These are phyloP conservation scores for Alligator mississippiensis DNA, from an alignment of 2,113 vertebrate species.

Conservation along the genomic window DNA sequence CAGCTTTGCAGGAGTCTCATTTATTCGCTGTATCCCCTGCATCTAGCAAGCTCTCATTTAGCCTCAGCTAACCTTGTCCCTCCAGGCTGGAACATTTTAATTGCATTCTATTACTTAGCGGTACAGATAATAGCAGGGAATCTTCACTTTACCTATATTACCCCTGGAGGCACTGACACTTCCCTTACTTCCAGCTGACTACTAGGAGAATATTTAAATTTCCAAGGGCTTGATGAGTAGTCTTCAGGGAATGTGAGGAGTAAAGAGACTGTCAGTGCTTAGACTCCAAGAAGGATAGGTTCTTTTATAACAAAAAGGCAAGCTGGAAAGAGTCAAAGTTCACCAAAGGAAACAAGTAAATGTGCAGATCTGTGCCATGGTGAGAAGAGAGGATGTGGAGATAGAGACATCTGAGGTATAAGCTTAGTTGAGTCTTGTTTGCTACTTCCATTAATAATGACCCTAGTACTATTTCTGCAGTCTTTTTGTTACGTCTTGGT, in stretches of 20 bases:
- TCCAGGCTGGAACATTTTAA: accelerated
- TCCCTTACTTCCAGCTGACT: background rate
- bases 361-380: accelerated
- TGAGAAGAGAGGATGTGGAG: background rate
- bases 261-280: background rate
- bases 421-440: background rate
- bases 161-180: background rate
- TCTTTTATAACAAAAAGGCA: background rate
- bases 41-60: background rate
- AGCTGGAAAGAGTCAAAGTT: background rate
- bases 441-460: background rate
- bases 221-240: background rate
- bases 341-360: background rate
- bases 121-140: background rate
- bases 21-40: background rate
- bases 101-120: background rate
- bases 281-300: background rate
- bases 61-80: background rate
- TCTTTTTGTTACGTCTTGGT: background rate
- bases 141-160: background rate
- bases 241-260: background rate
- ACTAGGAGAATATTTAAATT: background rate
- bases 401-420: background rate
- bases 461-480: constrained; percentile 5
- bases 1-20: accelerated